Evolutionary conservation across 1,140 invertebrate species (phyloP).

Genomic region (Manduca sexta): DNA sequence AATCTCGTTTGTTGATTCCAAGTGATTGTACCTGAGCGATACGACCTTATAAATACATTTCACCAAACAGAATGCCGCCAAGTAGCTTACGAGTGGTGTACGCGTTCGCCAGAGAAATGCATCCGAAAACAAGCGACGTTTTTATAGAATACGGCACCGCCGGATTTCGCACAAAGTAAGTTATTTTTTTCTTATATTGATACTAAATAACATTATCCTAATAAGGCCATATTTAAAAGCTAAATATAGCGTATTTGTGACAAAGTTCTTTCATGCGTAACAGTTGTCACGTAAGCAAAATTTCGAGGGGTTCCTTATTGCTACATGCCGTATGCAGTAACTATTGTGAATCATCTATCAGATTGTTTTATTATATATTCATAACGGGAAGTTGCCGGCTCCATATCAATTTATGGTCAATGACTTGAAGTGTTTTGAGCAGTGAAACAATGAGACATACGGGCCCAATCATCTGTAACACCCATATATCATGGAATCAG

Average conservation of each 20-base stretch:
- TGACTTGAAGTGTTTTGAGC: conserved; percentile 39
- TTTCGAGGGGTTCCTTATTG: background rate
- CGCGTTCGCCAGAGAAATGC: conserved; percentile 83
- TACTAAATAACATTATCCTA: conserved; percentile 6
- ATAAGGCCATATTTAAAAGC: conserved; percentile 14
- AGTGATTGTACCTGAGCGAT: conserved; percentile 62
- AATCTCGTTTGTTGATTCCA: conserved; percentile 63
- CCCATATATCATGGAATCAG: too few species aligned
- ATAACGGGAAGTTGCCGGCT: conserved; percentile 54
- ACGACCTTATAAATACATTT: conserved; percentile 66
- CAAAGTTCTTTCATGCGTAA: conserved; percentile 20
- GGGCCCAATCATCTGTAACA: too few species aligned
- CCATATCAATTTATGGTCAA: conserved; percentile 40
- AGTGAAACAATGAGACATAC: conserved; percentile 16
- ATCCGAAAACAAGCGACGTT: conserved; percentile 77
- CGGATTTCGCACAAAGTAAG: conserved; percentile 81
- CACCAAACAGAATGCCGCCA: conserved; percentile 60
- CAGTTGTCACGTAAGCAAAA: conserved; percentile 56
- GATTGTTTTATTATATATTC: conserved; percentile 41
- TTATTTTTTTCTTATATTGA: conserved; percentile 25
- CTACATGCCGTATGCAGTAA: conserved; percentile 11
- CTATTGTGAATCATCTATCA: conserved; percentile 53
- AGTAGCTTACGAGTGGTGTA: conserved; percentile 76
- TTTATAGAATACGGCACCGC: conserved; percentile 81
- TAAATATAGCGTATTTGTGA: conserved; percentile 7